phyloP scores from a whole-genome alignment of 2,797 vertebrate genomes.

The Onychomys arenicola region DNA sequence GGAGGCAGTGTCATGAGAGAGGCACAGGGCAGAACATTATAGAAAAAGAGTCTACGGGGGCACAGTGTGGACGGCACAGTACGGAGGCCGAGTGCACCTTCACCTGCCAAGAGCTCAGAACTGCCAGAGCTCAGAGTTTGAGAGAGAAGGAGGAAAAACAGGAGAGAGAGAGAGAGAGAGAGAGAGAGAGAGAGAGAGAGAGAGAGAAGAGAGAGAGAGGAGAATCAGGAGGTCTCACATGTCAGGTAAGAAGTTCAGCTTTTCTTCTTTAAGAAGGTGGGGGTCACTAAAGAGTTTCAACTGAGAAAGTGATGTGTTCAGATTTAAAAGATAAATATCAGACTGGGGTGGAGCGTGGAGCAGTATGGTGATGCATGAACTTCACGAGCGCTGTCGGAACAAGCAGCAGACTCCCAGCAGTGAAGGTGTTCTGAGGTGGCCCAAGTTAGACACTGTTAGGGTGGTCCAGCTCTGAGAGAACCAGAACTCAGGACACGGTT shows the following conservation, averaged over 20 bases:
- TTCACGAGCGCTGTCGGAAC: no score
- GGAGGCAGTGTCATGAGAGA: background rate
- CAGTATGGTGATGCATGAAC: background rate
- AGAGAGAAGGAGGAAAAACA: background rate
- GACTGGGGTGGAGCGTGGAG: background rate
- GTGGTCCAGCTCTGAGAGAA: background rate
- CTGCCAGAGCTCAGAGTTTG: background rate
- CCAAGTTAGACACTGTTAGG: background rate
- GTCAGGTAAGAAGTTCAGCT: background rate
- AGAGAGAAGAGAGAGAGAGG: no score
- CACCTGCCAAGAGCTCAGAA: background rate
- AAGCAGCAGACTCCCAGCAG: background rate
- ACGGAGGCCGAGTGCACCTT: no score
- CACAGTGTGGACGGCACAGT: rapidly evolving
- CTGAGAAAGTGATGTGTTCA: background rate
- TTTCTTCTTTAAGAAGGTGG: background rate
- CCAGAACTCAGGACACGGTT: background rate
- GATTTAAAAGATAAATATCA: background rate
- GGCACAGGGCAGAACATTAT: background rate
- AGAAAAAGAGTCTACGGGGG: background rate
- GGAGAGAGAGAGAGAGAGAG: background rate
- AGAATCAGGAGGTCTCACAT: no score
- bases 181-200: no score
- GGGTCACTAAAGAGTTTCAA: background rate
- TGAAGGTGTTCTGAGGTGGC: background rate